These are phyloP conservation scores for Atherix ibis DNA, from an alignment of 2,888 invertebrate genomes.

Conservation along the genomic window DNA sequence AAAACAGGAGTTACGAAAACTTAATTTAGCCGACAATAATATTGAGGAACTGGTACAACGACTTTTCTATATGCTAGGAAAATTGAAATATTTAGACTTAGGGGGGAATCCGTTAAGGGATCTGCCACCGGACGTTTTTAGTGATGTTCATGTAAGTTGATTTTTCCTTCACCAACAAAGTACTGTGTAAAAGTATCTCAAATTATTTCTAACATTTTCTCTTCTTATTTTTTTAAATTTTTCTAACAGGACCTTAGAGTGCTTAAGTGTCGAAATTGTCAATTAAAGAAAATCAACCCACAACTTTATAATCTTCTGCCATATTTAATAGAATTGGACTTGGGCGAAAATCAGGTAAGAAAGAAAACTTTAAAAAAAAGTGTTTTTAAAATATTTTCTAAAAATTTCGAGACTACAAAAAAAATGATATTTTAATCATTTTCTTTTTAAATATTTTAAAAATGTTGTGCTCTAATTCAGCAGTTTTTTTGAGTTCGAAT, in stretches of 20 bases:
- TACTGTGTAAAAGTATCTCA: neutral
- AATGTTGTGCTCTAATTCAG: too few species aligned
- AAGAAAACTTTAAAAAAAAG: too few species aligned
- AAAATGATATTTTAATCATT: neutral
- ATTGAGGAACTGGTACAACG: constrained; percentile 52
- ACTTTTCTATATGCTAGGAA: constrained; percentile 56
- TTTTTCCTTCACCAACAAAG: neutral
- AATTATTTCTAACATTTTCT: neutral
- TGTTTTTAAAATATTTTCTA: neutral
- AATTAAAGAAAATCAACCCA: constrained; percentile 56
- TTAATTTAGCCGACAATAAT: constrained; percentile 50
- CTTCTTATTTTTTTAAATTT: constrained; percentile 5
- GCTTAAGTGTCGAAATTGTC: constrained; percentile 57
- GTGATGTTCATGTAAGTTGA: constrained; percentile 44
- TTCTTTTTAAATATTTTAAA: too few species aligned
- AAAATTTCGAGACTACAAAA: neutral
- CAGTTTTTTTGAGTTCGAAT: too few species aligned
- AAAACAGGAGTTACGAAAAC: constrained; percentile 48
- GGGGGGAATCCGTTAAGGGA: constrained; percentile 59
- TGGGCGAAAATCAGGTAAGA: constrained; percentile 51
- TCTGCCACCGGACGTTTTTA: constrained; percentile 63
- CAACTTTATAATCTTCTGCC: constrained; percentile 63
- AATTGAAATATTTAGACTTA: constrained; percentile 53
- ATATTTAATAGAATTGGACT: constrained; percentile 54
- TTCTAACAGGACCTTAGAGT: constrained; percentile 47